Conservation (phyloP, 2,888 invertebrate genomes). For the Nemurella pictetii region DNA sequence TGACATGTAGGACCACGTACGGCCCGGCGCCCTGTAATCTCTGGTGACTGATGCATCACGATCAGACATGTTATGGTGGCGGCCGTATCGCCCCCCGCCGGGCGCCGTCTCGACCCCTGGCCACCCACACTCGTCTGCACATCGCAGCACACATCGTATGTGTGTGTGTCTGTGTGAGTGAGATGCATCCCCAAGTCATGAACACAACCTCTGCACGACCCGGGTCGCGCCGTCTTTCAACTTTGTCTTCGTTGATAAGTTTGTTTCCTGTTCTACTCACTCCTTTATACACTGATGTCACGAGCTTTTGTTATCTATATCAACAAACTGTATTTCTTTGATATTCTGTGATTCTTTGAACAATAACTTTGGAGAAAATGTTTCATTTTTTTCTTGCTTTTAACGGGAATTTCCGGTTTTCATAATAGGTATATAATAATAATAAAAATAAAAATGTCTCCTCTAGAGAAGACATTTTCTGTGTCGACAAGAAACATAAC, state of each 20-base stretch:
- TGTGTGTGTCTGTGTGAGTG: too few species aligned
- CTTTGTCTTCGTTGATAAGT: background rate
- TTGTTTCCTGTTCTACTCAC: background rate
- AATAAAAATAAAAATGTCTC: background rate
- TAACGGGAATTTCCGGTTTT: background rate
- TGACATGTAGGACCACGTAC: background rate
- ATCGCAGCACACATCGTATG: background rate
- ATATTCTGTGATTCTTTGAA: background rate
- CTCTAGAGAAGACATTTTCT: background rate
- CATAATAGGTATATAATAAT: background rate
- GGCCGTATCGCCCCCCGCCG: background rate
- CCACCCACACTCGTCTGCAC: background rate
- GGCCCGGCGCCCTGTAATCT: background rate
- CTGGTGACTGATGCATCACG: constrained; percentile 29
- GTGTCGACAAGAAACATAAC: background rate
- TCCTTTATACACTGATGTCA: background rate
- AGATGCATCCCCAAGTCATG: background rate
- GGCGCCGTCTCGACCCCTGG: background rate
- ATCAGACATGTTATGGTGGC: background rate
- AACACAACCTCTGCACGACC: background rate
- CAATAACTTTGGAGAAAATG: background rate
- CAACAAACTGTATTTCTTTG: background rate
- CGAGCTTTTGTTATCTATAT: background rate
- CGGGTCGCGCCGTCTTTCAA: background rate
- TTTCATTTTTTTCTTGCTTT: background rate